These are phyloP conservation scores for Lerema accius DNA, from an alignment of 1,140 invertebrate species.

Conservation along the genomic window DNA sequence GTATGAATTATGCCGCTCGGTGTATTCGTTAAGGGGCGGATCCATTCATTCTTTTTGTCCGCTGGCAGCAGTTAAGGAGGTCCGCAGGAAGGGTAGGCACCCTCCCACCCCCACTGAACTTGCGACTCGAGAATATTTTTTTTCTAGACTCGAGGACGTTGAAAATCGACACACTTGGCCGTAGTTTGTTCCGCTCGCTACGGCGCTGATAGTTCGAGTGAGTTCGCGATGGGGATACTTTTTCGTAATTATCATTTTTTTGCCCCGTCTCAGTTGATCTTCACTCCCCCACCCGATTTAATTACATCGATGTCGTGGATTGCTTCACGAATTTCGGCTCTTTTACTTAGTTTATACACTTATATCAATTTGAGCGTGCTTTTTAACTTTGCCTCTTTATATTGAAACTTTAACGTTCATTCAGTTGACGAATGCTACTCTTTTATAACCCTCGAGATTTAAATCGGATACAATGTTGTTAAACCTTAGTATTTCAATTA, in stretches of 20 bases:
- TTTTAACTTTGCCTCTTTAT: conserved; percentile 8
- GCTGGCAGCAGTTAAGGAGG: conserved; percentile 76
- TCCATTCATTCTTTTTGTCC: conserved; percentile 82
- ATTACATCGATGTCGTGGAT: conserved; percentile 33
- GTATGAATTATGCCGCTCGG: conserved; percentile 81
- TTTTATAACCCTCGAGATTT: no score
- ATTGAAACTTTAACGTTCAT: no score
- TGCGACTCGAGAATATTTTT: conserved; percentile 79
- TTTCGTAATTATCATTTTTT: conserved; percentile 65
- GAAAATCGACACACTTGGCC: conserved; percentile 81
- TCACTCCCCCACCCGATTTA: conserved; percentile 33
- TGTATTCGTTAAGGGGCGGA: conserved; percentile 81
- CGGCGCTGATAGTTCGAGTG: conserved; percentile 77
- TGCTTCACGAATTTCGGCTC: conserved; percentile 29
- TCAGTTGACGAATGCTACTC: no score
- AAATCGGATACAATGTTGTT: no score
- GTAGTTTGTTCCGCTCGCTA: conserved; percentile 76
- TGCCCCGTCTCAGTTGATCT: conserved; percentile 44
- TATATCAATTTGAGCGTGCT: conserved; percentile 19
- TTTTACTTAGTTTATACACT: conserved; percentile 28
- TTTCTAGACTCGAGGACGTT: conserved; percentile 74
- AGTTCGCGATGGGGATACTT: conserved; percentile 65
- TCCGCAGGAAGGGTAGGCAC: conserved; percentile 55
- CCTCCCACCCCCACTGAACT: conserved; percentile 68
- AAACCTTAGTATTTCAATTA: no score